These are phyloP conservation scores for Tauraco erythrolophus DNA, from an alignment of 2,113 vertebrate genomes.

Conservation along the genomic window DNA sequence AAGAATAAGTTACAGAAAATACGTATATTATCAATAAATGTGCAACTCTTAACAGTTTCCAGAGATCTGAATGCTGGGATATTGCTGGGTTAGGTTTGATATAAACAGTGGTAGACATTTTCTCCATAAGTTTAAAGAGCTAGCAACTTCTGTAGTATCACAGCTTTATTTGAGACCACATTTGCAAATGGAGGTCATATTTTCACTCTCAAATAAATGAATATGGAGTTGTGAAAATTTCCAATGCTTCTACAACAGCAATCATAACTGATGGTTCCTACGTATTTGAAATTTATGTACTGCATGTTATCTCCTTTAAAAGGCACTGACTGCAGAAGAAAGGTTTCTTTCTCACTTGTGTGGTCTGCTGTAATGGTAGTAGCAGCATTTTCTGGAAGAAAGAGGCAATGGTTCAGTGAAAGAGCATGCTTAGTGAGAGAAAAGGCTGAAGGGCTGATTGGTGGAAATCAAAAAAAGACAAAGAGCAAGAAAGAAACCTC, in stretches of 20 bases:
- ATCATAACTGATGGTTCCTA: not conserved
- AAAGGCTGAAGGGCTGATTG: not conserved
- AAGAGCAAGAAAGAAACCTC: not conserved
- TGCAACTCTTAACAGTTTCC: not conserved
- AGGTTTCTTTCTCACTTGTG: not conserved
- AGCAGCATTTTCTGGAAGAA: not conserved
- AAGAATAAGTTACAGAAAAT: not conserved
- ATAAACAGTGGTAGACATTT: not conserved
- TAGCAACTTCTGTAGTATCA: not conserved
- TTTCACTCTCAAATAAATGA: not conserved
- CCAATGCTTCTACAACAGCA: not conserved
- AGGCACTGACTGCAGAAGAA: not conserved
- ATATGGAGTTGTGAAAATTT: not conserved
- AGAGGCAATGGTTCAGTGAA: not conserved
- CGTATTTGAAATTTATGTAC: not conserved
- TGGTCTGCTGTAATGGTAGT: fast-evolving
- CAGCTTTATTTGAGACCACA: not conserved
- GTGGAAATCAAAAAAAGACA: not conserved
- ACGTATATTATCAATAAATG: not conserved
- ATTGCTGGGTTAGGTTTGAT: not conserved
- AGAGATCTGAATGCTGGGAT: not conserved
- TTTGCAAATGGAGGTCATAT: not conserved
- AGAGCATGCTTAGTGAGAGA: not conserved
- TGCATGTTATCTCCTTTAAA: not conserved
- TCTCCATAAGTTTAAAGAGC: not conserved